phyloP scores from a whole-genome alignment of 2,888 invertebrate species.

The Hedya salicella region DNA sequence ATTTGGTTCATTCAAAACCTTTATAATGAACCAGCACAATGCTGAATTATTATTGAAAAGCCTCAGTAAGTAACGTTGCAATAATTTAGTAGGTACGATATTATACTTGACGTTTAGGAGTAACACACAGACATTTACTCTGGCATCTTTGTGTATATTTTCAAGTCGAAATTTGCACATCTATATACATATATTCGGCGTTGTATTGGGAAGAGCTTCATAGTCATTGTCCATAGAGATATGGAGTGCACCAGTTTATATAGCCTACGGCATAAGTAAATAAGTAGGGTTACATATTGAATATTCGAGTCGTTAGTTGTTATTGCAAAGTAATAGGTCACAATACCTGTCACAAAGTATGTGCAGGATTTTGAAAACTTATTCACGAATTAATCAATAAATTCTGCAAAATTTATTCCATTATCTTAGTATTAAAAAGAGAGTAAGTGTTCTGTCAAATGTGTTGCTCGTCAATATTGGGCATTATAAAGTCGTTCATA shows the following conservation, averaged over 20 bases:
- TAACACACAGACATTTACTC: constrained; percentile 63
- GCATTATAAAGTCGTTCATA: constrained; percentile 18
- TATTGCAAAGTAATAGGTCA: constrained; percentile 43
- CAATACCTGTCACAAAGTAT: constrained; percentile 46
- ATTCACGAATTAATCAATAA: constrained; percentile 40
- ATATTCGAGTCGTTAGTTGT: constrained; percentile 43
- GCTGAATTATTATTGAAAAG: constrained; percentile 59
- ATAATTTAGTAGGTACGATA: constrained; percentile 71
- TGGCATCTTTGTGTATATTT: constrained; percentile 74
- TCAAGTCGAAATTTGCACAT: constrained; percentile 42
- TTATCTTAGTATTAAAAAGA: constrained; percentile 36
- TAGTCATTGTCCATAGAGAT: constrained; percentile 37
- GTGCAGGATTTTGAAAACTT: constrained; percentile 38
- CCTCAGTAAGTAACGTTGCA: constrained; percentile 67
- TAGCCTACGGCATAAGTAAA: constrained; percentile 39
- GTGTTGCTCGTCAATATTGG: constrained; percentile 28
- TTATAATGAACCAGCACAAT: constrained; percentile 42
- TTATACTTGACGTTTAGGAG: constrained; percentile 65
- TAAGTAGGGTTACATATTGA: constrained; percentile 38
- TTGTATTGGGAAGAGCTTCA: constrained; percentile 42
- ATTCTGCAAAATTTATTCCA: constrained; percentile 43
- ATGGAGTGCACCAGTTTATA: constrained; percentile 41
- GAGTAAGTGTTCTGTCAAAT: constrained; percentile 38
- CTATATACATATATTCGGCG: constrained; percentile 42
- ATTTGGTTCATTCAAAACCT: constrained; percentile 57